Percentiles rank a stretch among this genome's conserved stretches.
Conservation (phyloP, 2,888 invertebrate genomes). For the Protonemura montana region DNA sequence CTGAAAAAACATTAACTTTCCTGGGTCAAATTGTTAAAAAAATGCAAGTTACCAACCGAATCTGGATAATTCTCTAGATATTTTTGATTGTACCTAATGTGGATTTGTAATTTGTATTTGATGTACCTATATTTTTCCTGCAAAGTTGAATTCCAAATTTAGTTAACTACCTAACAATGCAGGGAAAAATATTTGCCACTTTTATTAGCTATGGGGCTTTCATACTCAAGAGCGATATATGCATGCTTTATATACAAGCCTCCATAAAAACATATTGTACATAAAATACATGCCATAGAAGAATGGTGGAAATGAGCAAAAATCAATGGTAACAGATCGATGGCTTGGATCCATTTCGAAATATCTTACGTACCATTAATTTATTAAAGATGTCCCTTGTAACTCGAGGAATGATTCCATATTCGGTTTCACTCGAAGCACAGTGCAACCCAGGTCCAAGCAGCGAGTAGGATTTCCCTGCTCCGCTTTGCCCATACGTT, state of each 20-base stretch:
- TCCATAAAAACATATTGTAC: too few species aligned
- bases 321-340: slow-evolving; percentile 7
- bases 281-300: too few species aligned
- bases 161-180: not conserved
- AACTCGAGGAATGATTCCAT: slow-evolving; percentile 75
- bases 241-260: too few species aligned
- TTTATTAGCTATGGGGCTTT: too few species aligned
- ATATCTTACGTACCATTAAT: slow-evolving; percentile 56
- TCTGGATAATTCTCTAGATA: not conserved
- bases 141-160: not conserved
- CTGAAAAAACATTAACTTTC: slow-evolving; percentile 52
- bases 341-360: not conserved
- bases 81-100: not conserved
- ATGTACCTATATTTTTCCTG: not conserved
- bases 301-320: too few species aligned
- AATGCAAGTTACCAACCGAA: not conserved
- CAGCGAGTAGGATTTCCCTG: slow-evolving; percentile 77
- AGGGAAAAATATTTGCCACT: too few species aligned
- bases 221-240: too few species aligned
- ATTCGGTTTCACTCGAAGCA: slow-evolving; percentile 71
- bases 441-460: slow-evolving; percentile 73
- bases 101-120: too few species aligned
- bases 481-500: slow-evolving; percentile 58
- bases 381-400: slow-evolving; percentile 75
- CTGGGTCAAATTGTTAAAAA: not conserved